Evolutionary conservation across 2,113 vertebrate species (phyloP).

Genomic region (Saiga tatarica): DNA sequence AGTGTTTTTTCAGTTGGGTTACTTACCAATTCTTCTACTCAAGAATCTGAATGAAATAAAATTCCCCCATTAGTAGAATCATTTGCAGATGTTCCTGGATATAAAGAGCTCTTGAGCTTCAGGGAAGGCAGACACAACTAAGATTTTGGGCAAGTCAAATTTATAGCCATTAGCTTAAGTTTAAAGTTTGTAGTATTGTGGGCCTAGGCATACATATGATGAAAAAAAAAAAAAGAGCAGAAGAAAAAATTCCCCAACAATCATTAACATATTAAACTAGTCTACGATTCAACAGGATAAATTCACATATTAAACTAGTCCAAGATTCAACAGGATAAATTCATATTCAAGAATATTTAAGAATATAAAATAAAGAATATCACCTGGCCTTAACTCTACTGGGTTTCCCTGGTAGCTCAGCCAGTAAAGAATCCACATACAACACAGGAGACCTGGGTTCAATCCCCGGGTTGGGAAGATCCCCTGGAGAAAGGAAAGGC

Average conservation of each 20-base stretch:
- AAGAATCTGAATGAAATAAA: neutral
- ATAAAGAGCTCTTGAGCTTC: neutral
- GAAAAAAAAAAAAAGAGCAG: neutral
- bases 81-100: neutral
- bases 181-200: neutral
- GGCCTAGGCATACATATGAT: neutral
- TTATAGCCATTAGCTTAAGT: neutral
- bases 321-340: neutral
- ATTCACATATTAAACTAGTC: neutral
- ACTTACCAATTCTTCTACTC: neutral
- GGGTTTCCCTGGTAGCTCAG: neutral
- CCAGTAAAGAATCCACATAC: neutral
- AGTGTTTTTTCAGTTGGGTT: neutral
- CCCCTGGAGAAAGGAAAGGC: neutral
- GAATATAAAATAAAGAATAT: neutral
- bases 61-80: neutral
- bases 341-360: neutral
- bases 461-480: neutral
- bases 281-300: neutral
- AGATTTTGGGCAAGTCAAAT: neutral
- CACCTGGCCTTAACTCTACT: neutral
- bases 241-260: neutral
- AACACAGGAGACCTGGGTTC: neutral
- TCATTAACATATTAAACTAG: neutral
- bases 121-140: accelerated